These are phyloP conservation scores for Alexandromys fortis DNA, from an alignment of 2,113 vertebrate species.

Conservation along the genomic window DNA sequence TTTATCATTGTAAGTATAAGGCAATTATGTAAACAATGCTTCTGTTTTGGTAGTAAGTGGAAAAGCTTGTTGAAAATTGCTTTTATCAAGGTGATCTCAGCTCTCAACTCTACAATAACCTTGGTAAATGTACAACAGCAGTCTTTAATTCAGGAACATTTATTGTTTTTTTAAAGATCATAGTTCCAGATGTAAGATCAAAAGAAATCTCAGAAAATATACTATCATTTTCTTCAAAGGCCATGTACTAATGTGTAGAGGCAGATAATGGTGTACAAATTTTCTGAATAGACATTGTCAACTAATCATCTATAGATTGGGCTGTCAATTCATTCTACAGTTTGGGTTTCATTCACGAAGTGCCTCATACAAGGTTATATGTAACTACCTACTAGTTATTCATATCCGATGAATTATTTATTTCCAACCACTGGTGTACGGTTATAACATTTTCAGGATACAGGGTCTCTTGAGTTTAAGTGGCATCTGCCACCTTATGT, in stretches of 20 bases:
- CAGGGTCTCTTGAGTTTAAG: neutral
- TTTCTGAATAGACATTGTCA: neutral
- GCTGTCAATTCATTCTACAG: neutral
- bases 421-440: neutral
- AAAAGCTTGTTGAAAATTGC: neutral
- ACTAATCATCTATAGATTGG: neutral
- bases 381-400: neutral
- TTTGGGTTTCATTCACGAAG: neutral
- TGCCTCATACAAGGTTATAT: neutral
- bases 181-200: neutral
- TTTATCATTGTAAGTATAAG: neutral
- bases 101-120: neutral
- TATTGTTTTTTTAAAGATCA: neutral
- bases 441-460: neutral
- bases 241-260: neutral
- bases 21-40: neutral
- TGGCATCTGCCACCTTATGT: neutral
- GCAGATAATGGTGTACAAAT: neutral
- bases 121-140: neutral
- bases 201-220: slow-evolving; percentile 31
- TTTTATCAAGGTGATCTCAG: neutral
- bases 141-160: slow-evolving; percentile 26
- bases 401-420: neutral
- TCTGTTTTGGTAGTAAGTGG: neutral
- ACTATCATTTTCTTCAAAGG: neutral